Evolutionary conservation across 2,888 invertebrate species (phyloP).

Genomic region (Philhelius pedissequus): DNA sequence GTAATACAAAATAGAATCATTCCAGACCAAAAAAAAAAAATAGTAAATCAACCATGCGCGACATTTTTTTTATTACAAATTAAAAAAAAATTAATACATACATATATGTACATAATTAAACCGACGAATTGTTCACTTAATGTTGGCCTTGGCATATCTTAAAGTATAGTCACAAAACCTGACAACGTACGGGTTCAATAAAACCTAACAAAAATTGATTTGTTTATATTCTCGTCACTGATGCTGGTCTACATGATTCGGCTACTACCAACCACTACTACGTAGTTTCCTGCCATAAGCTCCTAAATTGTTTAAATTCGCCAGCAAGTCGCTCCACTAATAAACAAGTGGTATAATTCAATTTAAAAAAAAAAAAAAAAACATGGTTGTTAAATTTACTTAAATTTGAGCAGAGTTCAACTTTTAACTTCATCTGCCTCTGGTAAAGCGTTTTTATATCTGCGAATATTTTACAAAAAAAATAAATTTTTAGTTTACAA

Average conservation of each 20-base stretch:
- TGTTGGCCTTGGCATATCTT: slow-evolving; percentile 1
- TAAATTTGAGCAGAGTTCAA: not conserved
- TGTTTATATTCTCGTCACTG: slow-evolving; percentile 43
- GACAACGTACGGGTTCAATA: slow-evolving; percentile 48
- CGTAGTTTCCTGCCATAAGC: not conserved
- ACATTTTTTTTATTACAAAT: not conserved
- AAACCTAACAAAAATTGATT: slow-evolving; percentile 39
- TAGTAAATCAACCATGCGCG: slow-evolving; percentile 15
- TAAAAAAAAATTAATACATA: too few relatives aligned
- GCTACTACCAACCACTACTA: not conserved
- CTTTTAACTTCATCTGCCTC: not conserved
- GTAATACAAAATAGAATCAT: too few relatives aligned
- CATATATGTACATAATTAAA: not conserved
- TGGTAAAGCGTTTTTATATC: not conserved
- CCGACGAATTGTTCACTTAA: not conserved
- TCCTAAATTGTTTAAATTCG: slow-evolving; percentile 30
- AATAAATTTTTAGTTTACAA: slow-evolving; percentile 11
- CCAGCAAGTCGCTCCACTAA: not conserved
- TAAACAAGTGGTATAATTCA: not conserved
- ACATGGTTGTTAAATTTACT: not conserved
- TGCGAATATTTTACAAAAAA: slow-evolving; percentile 13
- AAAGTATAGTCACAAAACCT: slow-evolving; percentile 12
- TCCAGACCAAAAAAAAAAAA: too few relatives aligned
- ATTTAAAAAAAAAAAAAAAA: not conserved
- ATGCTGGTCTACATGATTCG: slow-evolving; percentile 12